A percentile compares a stretch with the other conserved stretches of the same genome.
Evolutionary conservation across 1,140 invertebrate species (phyloP).

Genomic region (Bombus superbus): DNA sequence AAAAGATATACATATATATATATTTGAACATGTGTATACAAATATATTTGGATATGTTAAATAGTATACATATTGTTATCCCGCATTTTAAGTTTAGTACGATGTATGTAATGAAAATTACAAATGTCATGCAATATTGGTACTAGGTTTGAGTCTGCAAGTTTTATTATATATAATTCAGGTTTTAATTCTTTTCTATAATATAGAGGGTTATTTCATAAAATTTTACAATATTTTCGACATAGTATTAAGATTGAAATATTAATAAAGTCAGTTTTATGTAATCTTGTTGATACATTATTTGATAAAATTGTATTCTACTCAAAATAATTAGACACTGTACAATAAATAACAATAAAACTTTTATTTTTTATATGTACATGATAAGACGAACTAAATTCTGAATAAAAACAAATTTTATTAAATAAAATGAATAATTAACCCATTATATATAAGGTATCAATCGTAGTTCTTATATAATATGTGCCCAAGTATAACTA

Average conservation of each 20-base stretch:
- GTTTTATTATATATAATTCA: conserved; percentile 7
- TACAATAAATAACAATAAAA: conserved; percentile 46
- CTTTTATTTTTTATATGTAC: conserved; percentile 65
- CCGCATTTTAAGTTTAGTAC: conserved; percentile 11
- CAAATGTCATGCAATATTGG: conserved; percentile 10
- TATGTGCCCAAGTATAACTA: neutral
- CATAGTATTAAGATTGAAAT: conserved; percentile 31
- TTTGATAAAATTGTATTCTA: conserved; percentile 54
- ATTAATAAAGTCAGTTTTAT: conserved; percentile 21
- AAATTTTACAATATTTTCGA: conserved; percentile 18
- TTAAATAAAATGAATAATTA: conserved; percentile 40
- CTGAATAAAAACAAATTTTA: conserved; percentile 52
- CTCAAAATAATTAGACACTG: conserved; percentile 39
- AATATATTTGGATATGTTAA: conserved; percentile 24
- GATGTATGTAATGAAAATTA: conserved; percentile 18
- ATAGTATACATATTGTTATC: conserved; percentile 27
- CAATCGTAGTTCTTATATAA: conserved; percentile 3
- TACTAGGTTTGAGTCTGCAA: conserved; percentile 19
- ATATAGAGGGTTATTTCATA: neutral
- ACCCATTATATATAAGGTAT: neutral
- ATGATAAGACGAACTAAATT: conserved; percentile 40
- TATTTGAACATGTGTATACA: conserved; percentile 27
- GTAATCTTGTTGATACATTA: conserved; percentile 48
- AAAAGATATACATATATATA: neutral
- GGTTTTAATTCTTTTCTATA: conserved; percentile 5